Base-by-base conservation (phyloP, 2,113 vertebrate genomes). In the Cavia porcellus region DNA sequence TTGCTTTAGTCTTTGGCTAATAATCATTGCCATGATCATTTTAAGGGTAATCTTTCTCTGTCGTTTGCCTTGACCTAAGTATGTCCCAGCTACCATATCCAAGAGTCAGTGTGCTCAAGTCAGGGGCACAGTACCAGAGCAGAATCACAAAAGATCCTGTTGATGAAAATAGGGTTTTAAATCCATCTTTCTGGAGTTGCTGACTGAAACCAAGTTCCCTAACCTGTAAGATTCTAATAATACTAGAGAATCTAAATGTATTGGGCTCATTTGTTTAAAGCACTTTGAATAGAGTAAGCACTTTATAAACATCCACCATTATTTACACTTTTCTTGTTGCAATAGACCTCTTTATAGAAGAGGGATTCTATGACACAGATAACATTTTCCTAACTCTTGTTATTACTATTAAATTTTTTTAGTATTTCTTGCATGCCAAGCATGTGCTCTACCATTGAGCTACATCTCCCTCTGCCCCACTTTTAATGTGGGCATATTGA, bases 151-250 rank as follows among this genome's bases (percentile, higher is more conserved):
- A 94, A 74, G 62, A 35, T 55, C 72, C 84, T 77, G 22, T 38
- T 15, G 42, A 84, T 85, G 30, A 90, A 88, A 79, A 66, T 7
- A 88, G 38, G 13, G 3, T 9, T n/a, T 74, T 96, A 50, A 64
- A 96, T 47, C 64, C 17, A 77, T 38, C n/a, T 92, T 96, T 93
- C 82, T 89, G 7, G 66, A 95, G 9, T 30, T 82, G 32, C 77
- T 95, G 80, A 75, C 82, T 93, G 86, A 75, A 59, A 70, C 19
- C 28, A 64, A 75, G 64, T 20, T 72, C 28, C 28, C 25, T 17
- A 12, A 75, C 64, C 28, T 95, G 47, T 24, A 32, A 75, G 0
- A 28, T 90, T 92, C 38, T 79, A 75, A 72, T 81, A 61, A 80
- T 80, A 85, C n/a, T 82, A 88, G n/a, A 64, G n/a, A 38, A n/a